Evolutionary conservation across 1,140 invertebrate genomes (phyloP), one percentile per base, ranked within the genome.

Genomic region (Colletes latitarsis): DNA sequence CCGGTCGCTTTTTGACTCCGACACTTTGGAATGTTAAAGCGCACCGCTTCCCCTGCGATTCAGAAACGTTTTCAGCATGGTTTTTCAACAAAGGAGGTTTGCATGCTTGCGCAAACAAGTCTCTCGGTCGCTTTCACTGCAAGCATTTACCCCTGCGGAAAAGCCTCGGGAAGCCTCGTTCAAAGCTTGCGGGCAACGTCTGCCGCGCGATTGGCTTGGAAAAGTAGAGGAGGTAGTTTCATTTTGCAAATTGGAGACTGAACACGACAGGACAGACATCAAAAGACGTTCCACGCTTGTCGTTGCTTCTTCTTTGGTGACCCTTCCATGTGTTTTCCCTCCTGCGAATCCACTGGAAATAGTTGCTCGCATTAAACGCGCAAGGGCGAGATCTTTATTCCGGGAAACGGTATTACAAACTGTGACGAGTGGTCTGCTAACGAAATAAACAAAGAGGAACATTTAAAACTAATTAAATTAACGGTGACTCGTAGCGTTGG

Each of bases 211-310:
- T 84, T 86, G 75, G 62, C 63, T 55, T 4, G 30, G 57, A 79
- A 60, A 60, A 57, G 46, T 21, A 19, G 30, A 21, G 30, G 68
- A 8, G 69, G 74, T 57, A 68, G 74, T 85, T 82, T 82, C 82
- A 67, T 77, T 84, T 82, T 66, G 77, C 78, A 74, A 84, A 85
- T 84, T 82, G 82, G 43, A 77, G 57, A 53, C 57, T 49, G 64
- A 49, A 71, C 58, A 53, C 15, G 60, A 49, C 5, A 46, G 41
- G 43, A 64, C 14, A 60, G 73, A 62, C 77, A 74, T 84, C 74
- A 81, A 78, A 82, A 76, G 66, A 74, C 62, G 43, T 52, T 21
- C 21, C 0, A 14, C 17, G 49, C 14, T 52, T 52, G 21, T 84
- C 60, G 30, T 14, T 6, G 15, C 49, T 14, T 73, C 21, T 41